Percentiles rank a stretch among this genome's conserved stretches.
phyloP scores from a whole-genome alignment of 2,888 invertebrate species.

The Pogonocherus hispidulus region DNA sequence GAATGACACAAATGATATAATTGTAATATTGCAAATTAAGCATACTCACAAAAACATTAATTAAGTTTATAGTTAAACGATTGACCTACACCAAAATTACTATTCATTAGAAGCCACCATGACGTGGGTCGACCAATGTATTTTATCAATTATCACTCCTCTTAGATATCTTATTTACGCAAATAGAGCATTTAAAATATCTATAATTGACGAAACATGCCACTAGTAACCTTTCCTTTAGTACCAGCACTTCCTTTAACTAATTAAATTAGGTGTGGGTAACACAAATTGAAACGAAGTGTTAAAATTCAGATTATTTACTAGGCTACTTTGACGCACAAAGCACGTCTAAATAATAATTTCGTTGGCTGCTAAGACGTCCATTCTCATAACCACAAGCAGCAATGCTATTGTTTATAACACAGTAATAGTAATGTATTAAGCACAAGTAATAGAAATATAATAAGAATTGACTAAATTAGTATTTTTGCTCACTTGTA shows the following conservation, averaged over 20 bases:
- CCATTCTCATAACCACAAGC: neutral
- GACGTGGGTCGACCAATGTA: neutral
- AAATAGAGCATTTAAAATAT: neutral
- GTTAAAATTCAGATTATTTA: neutral
- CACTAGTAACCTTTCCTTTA: neutral
- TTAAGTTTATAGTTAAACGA: neutral
- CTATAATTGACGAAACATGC: neutral
- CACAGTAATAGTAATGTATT: no score
- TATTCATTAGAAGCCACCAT: neutral
- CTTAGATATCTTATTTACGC: neutral
- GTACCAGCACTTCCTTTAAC: neutral
- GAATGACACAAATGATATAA: neutral
- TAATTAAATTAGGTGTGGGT: constrained; percentile 2
- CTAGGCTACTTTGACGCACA: neutral
- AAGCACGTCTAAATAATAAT: neutral
- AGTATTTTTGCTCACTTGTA: no score
- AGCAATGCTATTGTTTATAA: no score
- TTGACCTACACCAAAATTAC: neutral
- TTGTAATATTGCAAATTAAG: neutral
- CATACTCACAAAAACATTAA: neutral
- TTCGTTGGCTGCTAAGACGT: neutral
- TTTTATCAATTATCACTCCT: neutral
- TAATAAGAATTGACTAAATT: no score
- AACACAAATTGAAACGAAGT: neutral
- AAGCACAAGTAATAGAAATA: no score